Conservation (phyloP, 1,140 invertebrate species). For the Oppia nitens region DNA sequence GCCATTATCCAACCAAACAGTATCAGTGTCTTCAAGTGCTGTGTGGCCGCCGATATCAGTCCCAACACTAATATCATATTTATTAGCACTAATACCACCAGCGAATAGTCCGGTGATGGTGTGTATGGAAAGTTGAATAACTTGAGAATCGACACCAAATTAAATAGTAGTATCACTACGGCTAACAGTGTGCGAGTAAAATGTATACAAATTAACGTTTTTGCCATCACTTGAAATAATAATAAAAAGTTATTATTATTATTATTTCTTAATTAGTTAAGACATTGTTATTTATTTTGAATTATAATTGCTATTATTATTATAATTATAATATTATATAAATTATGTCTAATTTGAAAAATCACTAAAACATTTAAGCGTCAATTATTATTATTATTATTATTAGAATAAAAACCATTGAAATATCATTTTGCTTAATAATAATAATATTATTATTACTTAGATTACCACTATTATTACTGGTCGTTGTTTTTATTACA, state of each 20-base stretch:
- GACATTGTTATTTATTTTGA: too few species aligned
- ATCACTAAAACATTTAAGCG: too few species aligned
- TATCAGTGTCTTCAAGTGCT: conserved; percentile 9
- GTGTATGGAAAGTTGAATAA: background rate
- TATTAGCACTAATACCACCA: background rate
- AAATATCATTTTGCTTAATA: too few species aligned
- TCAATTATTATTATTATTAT: too few species aligned
- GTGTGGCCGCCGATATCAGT: conserved; percentile 1
- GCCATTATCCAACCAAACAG: conserved; percentile 8
- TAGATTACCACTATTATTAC: too few species aligned
- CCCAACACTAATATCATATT: conserved; percentile 4
- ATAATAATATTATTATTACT: too few species aligned
- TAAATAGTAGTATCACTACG: conserved; percentile 1
- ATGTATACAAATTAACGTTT: conserved; percentile 7
- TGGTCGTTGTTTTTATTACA: too few species aligned
- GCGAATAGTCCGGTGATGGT: conserved; percentile 2
- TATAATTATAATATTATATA: too few species aligned
- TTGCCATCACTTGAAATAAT: background rate
- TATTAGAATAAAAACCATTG: too few species aligned
- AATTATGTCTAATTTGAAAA: too few species aligned
- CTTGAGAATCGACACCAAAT: background rate
- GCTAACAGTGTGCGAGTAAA: conserved; percentile 2
- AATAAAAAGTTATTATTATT: background rate
- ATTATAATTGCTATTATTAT: too few species aligned
- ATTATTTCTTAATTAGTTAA: too few species aligned